Evolutionary conservation across 2,888 invertebrate genomes (phyloP).

Genomic region (Scaptomyza cyrtandrae): DNA sequence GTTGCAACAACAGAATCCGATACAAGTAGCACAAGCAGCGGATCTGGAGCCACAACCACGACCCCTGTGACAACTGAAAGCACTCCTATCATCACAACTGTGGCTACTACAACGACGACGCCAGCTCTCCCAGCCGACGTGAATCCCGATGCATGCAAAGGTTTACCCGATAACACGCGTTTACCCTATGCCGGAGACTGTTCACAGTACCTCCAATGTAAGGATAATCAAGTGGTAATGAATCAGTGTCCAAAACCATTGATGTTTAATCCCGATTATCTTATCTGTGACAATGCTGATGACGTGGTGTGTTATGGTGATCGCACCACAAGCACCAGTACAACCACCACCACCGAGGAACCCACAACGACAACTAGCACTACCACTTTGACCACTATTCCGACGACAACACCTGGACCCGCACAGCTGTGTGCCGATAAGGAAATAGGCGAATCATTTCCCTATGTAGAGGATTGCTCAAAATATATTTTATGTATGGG

Average conservation of each 20-base stretch:
- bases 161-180: slow-evolving; percentile 38
- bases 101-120: slow-evolving; percentile 34
- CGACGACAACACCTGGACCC: slow-evolving; percentile 46
- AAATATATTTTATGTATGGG: slow-evolving; percentile 68
- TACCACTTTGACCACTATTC: slow-evolving; percentile 35
- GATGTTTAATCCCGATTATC: slow-evolving; percentile 63
- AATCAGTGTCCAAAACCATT: slow-evolving; percentile 51
- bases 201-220: slow-evolving; percentile 64
- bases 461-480: slow-evolving; percentile 60
- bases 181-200: slow-evolving; percentile 71
- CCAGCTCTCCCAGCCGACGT: slow-evolving; percentile 53
- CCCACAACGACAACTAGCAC: slow-evolving; percentile 36
- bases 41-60: neutral
- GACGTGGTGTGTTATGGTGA: slow-evolving; percentile 62
- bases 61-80: slow-evolving; percentile 10
- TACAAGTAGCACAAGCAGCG: slow-evolving; percentile 10
- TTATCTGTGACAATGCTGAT: slow-evolving; percentile 64
- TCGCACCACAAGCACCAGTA: slow-evolving; percentile 47
- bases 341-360: slow-evolving; percentile 36
- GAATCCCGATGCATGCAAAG: slow-evolving; percentile 47
- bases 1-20: slow-evolving; percentile 22
- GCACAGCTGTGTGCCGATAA: slow-evolving; percentile 50
- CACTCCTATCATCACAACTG: slow-evolving; percentile 23
- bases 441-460: slow-evolving; percentile 34
- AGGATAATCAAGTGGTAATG: slow-evolving; percentile 40